These are phyloP conservation scores for Camelus dromedarius DNA, from an alignment of 2,113 vertebrate species.

Conservation along the genomic window DNA sequence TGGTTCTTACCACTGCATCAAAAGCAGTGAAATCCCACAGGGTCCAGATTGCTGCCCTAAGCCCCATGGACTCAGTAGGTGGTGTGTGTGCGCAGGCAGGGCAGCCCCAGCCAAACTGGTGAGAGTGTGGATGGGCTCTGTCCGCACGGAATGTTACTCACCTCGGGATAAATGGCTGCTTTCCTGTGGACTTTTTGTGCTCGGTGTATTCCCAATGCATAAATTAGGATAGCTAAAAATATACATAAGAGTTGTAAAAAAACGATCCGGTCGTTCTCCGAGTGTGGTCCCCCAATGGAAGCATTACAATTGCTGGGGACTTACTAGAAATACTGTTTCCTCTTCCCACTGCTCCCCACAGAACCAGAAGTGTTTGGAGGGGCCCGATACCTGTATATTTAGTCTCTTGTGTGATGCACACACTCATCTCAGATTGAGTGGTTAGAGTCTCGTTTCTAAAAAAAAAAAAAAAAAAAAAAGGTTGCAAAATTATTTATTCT, in stretches of 20 bases:
- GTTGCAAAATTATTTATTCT: background rate
- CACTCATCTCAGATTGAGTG: background rate
- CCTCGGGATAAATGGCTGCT: background rate
- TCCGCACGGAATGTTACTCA: background rate
- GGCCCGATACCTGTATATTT: background rate
- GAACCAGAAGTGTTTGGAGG: background rate
- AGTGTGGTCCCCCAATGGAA: too few relatives aligned
- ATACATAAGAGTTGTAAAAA: background rate
- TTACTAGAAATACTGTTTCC: background rate
- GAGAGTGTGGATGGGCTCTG: background rate
- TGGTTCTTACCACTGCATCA: background rate
- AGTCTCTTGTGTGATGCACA: background rate
- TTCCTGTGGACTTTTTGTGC: background rate
- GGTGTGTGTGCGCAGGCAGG: background rate
- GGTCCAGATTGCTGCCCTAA: background rate
- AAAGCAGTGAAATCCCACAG: conserved; percentile 8
- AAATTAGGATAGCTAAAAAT: background rate
- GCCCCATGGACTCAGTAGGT: background rate
- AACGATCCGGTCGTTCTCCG: background rate
- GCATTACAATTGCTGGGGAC: background rate
- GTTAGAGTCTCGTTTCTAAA: background rate
- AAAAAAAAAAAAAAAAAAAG: too few relatives aligned
- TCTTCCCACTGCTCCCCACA: rapidly evolving
- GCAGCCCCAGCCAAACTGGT: background rate
- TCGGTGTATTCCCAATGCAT: background rate